phyloP scores from a whole-genome alignment of 2,888 invertebrate genomes.

The Tridacna gigas region DNA sequence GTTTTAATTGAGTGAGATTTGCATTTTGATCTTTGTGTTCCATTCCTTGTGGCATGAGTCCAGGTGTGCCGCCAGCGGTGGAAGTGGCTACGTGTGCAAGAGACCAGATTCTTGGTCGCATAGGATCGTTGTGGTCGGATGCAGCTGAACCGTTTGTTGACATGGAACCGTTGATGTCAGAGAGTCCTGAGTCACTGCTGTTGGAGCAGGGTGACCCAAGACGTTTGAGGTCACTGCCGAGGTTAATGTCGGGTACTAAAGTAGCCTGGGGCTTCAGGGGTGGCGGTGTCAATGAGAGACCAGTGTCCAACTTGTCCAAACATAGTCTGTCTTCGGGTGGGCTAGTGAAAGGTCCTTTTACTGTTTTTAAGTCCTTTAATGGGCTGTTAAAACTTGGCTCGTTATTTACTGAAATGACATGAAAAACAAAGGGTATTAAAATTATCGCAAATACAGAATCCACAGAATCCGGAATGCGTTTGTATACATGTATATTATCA shows the following conservation, averaged over 20 bases:
- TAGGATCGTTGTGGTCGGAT: conserved; percentile 62
- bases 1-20: conserved; percentile 64
- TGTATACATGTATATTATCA: too few relatives aligned
- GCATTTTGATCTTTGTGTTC: conserved; percentile 68
- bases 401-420: conserved; percentile 6
- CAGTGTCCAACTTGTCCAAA: conserved; percentile 50
- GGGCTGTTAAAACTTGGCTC: conserved; percentile 15
- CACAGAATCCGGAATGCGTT: too few relatives aligned
- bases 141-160: conserved; percentile 67
- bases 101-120: conserved; percentile 82
- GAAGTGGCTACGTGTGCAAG: conserved; percentile 83
- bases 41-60: conserved; percentile 35
- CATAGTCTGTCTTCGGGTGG: conserved; percentile 55
- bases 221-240: conserved; percentile 69
- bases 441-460: too few relatives aligned
- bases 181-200: conserved; percentile 80
- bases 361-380: conserved; percentile 47
- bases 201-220: conserved; percentile 80
- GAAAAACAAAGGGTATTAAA: too few relatives aligned
- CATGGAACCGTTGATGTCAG: conserved; percentile 77
- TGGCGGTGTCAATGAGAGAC: conserved; percentile 56
- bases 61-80: conserved; percentile 62
- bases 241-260: conserved; percentile 56
- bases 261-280: conserved; percentile 61
- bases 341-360: conserved; percentile 36